Percentiles rank a stretch among this genome's conserved stretches.
Conservation (phyloP, 2,888 invertebrate species). For the Argyresthia goedartella region DNA sequence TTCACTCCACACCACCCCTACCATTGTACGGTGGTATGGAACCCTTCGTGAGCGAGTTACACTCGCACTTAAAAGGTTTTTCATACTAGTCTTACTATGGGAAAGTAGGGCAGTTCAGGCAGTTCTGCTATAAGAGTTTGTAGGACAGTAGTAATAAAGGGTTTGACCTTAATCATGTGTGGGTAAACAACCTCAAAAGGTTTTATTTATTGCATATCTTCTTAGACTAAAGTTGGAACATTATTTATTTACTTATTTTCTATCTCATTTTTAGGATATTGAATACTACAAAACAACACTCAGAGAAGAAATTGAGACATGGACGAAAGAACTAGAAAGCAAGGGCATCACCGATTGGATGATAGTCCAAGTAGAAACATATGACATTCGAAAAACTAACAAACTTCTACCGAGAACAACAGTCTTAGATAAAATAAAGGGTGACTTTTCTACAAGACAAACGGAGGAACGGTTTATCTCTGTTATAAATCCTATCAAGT, state of each 20-base stretch:
- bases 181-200: no score
- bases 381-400: slow-evolving; percentile 91
- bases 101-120: no score
- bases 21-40: no score
- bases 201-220: no score
- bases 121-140: no score
- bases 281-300: slow-evolving; percentile 90
- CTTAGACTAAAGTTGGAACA: no score
- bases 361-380: slow-evolving; percentile 92
- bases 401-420: slow-evolving; percentile 93
- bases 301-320: slow-evolving; percentile 90
- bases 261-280: slow-evolving; percentile 77
- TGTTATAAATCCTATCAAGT: slow-evolving; percentile 90
- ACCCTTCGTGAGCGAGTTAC: no score
- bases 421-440: slow-evolving; percentile 93
- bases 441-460: slow-evolving; percentile 93
- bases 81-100: no score
- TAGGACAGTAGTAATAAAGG: no score
- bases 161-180: no score
- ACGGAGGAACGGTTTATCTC: slow-evolving; percentile 87
- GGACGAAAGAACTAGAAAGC: slow-evolving; percentile 84
- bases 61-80: no score
- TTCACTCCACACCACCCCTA: no score
- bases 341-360: slow-evolving; percentile 91
- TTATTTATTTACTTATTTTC: neutral